These are phyloP conservation scores for Egretta garzetta DNA, from an alignment of 2,113 vertebrate species.

Conservation along the genomic window DNA sequence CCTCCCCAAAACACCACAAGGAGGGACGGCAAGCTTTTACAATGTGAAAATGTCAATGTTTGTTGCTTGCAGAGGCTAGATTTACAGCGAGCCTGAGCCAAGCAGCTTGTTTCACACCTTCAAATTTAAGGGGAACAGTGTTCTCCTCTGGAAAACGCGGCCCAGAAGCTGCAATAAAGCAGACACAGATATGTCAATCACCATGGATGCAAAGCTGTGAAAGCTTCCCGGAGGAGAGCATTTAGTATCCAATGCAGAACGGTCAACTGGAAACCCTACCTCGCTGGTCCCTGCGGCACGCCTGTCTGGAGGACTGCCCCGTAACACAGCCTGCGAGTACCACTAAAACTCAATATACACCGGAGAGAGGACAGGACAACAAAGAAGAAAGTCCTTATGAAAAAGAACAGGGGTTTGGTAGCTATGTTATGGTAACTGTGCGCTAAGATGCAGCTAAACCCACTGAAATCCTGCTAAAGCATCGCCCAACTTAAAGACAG, in stretches of 20 bases:
- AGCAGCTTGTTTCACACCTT: constrained; percentile 60
- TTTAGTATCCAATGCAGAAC: background rate
- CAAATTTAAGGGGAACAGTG: constrained; percentile 10
- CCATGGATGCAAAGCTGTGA: background rate
- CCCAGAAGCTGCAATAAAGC: constrained; percentile 4
- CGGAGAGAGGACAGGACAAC: background rate
- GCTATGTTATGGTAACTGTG: fast-evolving
- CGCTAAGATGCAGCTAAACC: background rate
- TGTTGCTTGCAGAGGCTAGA: constrained; percentile 35
- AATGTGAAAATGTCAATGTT: background rate
- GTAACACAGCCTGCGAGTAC: background rate
- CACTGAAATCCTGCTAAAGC: background rate
- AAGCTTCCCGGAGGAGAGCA: background rate
- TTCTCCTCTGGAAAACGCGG: constrained; percentile 18
- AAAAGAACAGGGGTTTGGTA: background rate
- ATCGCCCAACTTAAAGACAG: background rate
- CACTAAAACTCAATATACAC: background rate
- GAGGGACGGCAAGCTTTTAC: background rate
- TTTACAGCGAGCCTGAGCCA: constrained; percentile 31
- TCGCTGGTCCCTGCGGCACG: background rate
- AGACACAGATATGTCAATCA: constrained; percentile 38
- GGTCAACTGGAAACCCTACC: background rate
- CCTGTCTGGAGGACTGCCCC: background rate
- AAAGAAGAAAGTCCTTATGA: background rate
- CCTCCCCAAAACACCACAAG: background rate